Base-by-base conservation (phyloP, 2,113 vertebrate genomes). In the Varanus salvator region DNA sequence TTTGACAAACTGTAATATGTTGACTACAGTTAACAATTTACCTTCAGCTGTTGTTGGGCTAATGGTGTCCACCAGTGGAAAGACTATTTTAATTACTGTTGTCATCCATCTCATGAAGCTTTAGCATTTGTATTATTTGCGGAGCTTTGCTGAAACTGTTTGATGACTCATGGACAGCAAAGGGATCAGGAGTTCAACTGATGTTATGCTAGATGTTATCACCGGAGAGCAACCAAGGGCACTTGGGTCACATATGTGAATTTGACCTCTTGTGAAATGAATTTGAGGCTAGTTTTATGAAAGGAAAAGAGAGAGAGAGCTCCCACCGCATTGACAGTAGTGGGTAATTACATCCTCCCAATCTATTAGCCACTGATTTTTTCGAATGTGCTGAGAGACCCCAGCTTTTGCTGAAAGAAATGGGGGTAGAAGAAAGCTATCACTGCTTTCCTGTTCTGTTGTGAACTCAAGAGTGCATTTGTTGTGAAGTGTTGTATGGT, bases 1-100 rank as follows among this genome's bases (percentile, higher is more conserved):
- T 90, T 87, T 96, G 95, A 95, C 93, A 93, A 95, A 92, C 90
- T 96, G 48, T 95, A 95, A 95, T 94, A 90, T 87, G 50, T 81
- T 91, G 88, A 87, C 95, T 96, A 89, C 89, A 95, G 90, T 93
- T 93, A 95, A 94, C 86, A 94, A 94, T 96, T 92, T 89, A 80
- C 27, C 91, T 95, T 93, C 92, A 95, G 90, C 91, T 95, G 5
- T 93, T 94, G 94, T 87, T 82, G 93, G 94, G 94, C 95, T 95
- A 94, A 88, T 92, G 34, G 86, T 88, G 86, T 92, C 87, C 89
- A 50, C 89, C 85, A 76, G 64, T 38, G 91, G 89, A 95, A 97
- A 95, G 93, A 92, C 90, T 84, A 31, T 88, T 95, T 96, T 94
- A 96, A 97, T 97, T 95, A 92, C 85, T 54, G 15, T 38, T 91